Percentiles rank a stretch among this genome's conserved stretches.
Conservation (phyloP, 2,797 vertebrate genomes). For the Setipinna tenuifilis region DNA sequence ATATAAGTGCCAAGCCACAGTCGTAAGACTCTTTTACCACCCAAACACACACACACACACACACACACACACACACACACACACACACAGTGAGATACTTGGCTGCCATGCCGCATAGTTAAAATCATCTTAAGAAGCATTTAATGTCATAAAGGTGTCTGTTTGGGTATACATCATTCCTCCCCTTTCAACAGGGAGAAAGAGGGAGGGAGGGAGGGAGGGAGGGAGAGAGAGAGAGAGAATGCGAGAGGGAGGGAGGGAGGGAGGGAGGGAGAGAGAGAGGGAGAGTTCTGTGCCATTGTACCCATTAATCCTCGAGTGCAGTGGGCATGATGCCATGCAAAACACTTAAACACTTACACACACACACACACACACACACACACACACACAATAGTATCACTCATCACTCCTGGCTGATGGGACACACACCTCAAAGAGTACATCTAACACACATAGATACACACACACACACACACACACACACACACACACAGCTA, state of each 20-base stretch:
- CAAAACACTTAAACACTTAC: neutral
- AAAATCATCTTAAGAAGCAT: constrained; percentile 17
- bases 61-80: neutral
- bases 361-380: neutral
- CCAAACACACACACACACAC: constrained; percentile 8
- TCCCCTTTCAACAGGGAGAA: neutral
- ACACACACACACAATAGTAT: no score
- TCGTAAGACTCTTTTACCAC: neutral
- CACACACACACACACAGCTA: neutral
- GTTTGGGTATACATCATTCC: neutral
- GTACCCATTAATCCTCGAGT: neutral
- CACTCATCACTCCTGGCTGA: no score
- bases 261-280: no score
- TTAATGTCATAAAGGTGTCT: constrained; percentile 13
- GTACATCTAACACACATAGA: neutral
- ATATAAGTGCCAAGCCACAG: neutral
- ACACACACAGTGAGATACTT: constrained; percentile 6
- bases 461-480: neutral
- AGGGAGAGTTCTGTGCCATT: neutral
- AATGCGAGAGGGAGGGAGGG: no score
- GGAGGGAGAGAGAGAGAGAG: no score
- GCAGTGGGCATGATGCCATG: neutral
- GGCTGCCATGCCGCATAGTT: neutral
- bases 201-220: no score
- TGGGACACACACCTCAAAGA: neutral